Evolutionary conservation across 1,140 invertebrate species (phyloP).

Genomic region (Drosophila lacteicornis): DNA sequence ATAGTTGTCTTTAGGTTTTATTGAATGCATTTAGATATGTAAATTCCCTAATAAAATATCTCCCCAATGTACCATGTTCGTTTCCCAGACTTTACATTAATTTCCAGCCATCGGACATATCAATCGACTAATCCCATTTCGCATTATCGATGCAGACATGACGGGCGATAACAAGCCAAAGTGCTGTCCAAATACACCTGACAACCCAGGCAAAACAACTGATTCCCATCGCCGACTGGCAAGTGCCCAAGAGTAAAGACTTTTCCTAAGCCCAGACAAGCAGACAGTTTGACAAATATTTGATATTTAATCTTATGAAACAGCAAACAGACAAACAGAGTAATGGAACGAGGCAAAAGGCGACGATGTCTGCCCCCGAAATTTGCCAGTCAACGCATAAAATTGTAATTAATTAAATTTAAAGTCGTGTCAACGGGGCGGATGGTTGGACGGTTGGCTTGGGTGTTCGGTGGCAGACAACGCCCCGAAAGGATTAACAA

Average conservation of each 20-base stretch:
- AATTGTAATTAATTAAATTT: slow-evolving; percentile 83
- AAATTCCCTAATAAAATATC: not conserved
- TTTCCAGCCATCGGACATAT: slow-evolving; percentile 13
- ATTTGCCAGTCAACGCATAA: slow-evolving; percentile 65
- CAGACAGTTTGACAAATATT: slow-evolving; percentile 41
- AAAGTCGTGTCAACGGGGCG: slow-evolving; percentile 54
- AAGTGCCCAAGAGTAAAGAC: slow-evolving; percentile 60
- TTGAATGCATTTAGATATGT: not conserved
- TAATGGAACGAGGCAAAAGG: slow-evolving; percentile 6
- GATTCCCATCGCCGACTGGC: slow-evolving; percentile 39
- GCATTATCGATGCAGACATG: slow-evolving; percentile 44
- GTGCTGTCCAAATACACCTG: slow-evolving; percentile 61
- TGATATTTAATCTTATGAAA: slow-evolving; percentile 62
- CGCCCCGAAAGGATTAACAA: slow-evolving; percentile 73
- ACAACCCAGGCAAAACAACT: slow-evolving; percentile 38
- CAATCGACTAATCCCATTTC: slow-evolving; percentile 27
- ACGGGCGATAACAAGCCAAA: slow-evolving; percentile 39
- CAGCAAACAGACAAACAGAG: slow-evolving; percentile 51
- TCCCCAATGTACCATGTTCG: not conserved
- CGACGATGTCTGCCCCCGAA: slow-evolving; percentile 37
- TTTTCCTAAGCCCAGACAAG: slow-evolving; percentile 32
- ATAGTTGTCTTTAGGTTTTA: not conserved
- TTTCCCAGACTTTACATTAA: slow-evolving; percentile 11
- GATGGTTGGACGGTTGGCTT: not conserved
- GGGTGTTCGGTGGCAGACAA: slow-evolving; percentile 19